phyloP scores from a whole-genome alignment of 2,113 vertebrate species.

The Podilymbus podiceps region DNA sequence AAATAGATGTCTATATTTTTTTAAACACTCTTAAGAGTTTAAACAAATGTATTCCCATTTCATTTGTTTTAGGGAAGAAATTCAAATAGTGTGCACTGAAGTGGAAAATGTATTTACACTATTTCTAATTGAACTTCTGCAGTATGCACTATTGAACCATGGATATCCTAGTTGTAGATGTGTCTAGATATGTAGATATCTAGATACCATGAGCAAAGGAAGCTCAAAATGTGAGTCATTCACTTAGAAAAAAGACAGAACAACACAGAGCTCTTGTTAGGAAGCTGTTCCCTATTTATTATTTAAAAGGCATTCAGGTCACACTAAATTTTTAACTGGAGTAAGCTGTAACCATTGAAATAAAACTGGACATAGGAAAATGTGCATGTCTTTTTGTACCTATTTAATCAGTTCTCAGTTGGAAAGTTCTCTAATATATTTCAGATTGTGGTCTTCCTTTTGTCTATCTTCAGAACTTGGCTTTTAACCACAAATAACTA shows the following conservation, averaged over 20 bases:
- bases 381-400: not conserved
- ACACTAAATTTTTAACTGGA: not conserved
- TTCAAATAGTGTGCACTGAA: not conserved
- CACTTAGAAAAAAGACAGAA: not conserved
- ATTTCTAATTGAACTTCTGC: not conserved
- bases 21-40: not conserved
- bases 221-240: not conserved
- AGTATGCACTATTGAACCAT: not conserved
- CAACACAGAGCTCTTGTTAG: not conserved
- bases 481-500: not conserved
- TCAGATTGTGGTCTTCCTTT: not conserved
- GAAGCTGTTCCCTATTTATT: not conserved
- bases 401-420: not conserved
- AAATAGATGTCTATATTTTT: not conserved
- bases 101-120: not conserved
- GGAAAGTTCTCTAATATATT: not conserved
- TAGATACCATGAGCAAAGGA: not conserved
- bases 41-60: not conserved
- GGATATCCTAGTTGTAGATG: not conserved
- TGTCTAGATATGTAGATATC: not conserved
- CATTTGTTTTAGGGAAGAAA: not conserved
- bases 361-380: not conserved
- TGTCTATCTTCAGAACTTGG: not conserved
- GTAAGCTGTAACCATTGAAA: not conserved
- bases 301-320: not conserved